These are phyloP conservation scores for Falco novaeseelandiae DNA, from an alignment of 2,797 vertebrate species.

Conservation along the genomic window DNA sequence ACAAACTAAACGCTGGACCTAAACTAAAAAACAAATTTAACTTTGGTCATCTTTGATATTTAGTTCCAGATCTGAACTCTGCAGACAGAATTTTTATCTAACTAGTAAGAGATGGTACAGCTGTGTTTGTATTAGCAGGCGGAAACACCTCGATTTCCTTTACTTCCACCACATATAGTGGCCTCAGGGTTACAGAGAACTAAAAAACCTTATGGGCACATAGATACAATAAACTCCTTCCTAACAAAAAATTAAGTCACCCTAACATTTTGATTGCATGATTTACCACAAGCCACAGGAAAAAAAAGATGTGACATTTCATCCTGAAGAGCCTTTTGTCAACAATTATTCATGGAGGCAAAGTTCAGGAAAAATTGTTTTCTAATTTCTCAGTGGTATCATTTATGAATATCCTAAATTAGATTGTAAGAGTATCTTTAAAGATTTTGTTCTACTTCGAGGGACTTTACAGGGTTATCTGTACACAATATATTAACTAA, in stretches of 20 bases:
- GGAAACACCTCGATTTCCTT: background rate
- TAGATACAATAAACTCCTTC: background rate
- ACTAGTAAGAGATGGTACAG: background rate
- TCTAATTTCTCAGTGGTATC: background rate
- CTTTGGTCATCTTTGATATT: background rate
- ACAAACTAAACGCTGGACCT: background rate
- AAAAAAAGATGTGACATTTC: conserved; percentile 6
- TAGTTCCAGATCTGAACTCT: background rate
- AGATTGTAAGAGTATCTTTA: background rate
- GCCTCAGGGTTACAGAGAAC: background rate
- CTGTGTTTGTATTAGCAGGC: background rate
- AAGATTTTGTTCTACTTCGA: background rate
- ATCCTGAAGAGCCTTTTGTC: background rate
- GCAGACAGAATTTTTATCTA: background rate
- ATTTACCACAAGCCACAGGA: background rate
- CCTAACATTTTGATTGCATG: background rate
- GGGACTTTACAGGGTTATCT: background rate
- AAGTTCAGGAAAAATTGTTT: conserved; percentile 26
- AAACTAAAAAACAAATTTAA: background rate
- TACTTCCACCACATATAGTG: background rate
- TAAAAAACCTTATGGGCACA: background rate
- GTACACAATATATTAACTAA: background rate
- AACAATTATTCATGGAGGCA: background rate
- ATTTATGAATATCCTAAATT: background rate
- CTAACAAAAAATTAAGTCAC: background rate